Base-by-base conservation (phyloP, 2,888 invertebrate species). In the Drymonia ruficornis region DNA sequence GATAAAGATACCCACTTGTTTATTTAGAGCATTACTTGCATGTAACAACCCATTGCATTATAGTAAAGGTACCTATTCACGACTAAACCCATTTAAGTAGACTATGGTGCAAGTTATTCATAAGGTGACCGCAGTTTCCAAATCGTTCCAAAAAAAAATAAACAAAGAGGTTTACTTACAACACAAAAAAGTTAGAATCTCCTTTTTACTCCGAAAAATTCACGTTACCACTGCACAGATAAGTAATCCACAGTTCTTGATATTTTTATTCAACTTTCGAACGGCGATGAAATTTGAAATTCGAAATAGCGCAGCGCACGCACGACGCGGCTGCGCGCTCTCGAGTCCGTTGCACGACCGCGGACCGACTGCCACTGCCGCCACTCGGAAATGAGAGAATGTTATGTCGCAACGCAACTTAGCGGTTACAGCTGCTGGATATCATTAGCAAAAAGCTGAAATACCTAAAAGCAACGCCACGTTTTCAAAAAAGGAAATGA, bases 281-380 rank as follows among this genome's bases (percentile, higher is more conserved):
- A 71, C 63, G 64, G 69, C 53, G 52, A 55, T 56, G 56, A 53
- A 18, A 45, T 65, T 61, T 57, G 43, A 16, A 67, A 57, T 63
- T 46, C 47, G 54, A 57, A 54, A 50, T 45, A 54, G 44, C 53
- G 52, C 66, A 70, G 59, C 74, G 74, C 72, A 66, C 74, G 72
- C 74, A 68, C 71, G 57, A 58, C 47, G 51, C 55, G 57, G 65
- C 68, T 64, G 71, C 72, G 74, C 74, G 72, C 74, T 74, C 74
- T 72, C 74, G 62, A 61, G 66, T 66, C 70, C 68, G 72, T 74
- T 70, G 34, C 43, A 18, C 55, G 50, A 18, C 31, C 40, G 49
- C 19, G 8, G 53, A 40, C 52, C 51, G 51, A 43, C 36, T 46
- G 46, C 52, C 63, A 43, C 36, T 46, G 46, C 52, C 63, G 49